These are phyloP conservation scores for Tineola bisselliella DNA, from an alignment of 2,888 invertebrate genomes.

Conservation along the genomic window DNA sequence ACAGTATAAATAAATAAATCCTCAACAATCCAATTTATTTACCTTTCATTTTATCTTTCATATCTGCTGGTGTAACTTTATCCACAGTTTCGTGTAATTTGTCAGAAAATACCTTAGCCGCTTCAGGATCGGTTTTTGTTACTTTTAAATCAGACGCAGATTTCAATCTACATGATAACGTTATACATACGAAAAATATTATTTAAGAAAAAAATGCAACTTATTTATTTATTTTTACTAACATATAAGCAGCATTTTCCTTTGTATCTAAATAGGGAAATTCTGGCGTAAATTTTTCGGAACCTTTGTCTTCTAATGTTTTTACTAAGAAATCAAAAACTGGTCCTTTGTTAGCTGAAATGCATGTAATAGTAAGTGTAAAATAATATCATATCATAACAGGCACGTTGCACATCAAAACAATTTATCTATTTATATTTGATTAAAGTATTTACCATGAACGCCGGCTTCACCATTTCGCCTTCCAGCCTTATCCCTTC, in stretches of 20 bases:
- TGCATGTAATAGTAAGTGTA: not conserved
- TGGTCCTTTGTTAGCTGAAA: not conserved
- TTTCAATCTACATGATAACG: not conserved
- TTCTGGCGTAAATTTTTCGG: not conserved
- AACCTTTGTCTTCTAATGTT: not conserved
- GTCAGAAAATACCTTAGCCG: not conserved
- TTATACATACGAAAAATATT: too few species aligned
- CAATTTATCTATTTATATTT: too few species aligned
- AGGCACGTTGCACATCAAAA: too few species aligned
- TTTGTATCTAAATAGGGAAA: not conserved
- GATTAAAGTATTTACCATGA: too few species aligned
- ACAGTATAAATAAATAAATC: too few species aligned
- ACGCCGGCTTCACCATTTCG: too few species aligned
- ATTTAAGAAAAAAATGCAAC: too few species aligned
- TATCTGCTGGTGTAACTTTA: conserved; percentile 30
- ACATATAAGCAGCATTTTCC: not conserved
- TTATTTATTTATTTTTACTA: not conserved
- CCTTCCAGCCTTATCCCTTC: too few species aligned
- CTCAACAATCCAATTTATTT: not conserved
- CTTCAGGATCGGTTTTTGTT: conserved; percentile 24
- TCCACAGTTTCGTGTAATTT: conserved; percentile 22
- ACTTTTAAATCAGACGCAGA: not conserved
- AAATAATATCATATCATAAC: not conserved
- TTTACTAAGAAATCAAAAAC: not conserved
- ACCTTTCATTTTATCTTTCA: conserved; percentile 20